Evolutionary conservation across 2,888 invertebrate species (phyloP).

Genomic region (Agriopis aurantiaria): DNA sequence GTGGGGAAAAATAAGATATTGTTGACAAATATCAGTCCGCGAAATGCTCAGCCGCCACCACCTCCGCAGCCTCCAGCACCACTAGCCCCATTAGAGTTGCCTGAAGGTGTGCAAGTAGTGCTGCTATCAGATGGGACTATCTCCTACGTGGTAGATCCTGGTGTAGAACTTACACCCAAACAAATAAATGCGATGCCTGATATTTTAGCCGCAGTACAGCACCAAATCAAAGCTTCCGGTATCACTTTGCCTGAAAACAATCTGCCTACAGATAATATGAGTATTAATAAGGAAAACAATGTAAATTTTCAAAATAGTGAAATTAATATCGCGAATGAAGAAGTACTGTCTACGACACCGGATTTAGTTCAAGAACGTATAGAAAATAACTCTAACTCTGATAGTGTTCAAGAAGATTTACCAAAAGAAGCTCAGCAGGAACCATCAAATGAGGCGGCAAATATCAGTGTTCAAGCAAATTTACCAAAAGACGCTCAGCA

Average conservation of each 20-base stretch:
- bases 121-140: constrained; percentile 52
- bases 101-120: constrained; percentile 55
- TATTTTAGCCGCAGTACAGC: constrained; percentile 31
- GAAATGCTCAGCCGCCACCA: constrained; percentile 11
- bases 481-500: too few relatives aligned
- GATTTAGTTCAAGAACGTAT: not conserved
- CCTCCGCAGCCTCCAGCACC: constrained; percentile 9
- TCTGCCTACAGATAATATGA: not conserved
- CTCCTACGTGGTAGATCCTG: constrained; percentile 37
- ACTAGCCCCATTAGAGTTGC: constrained; percentile 35
- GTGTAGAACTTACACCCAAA: constrained; percentile 35
- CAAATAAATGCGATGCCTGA: constrained; percentile 29
- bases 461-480: too few relatives aligned
- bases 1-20: constrained; percentile 74
- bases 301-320: not conserved
- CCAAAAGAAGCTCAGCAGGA: not conserved
- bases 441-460: too few relatives aligned
- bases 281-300: too few relatives aligned
- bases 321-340: not conserved
- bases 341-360: not conserved
- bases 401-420: not conserved
- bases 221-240: constrained; percentile 35
- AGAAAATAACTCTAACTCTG: not conserved
- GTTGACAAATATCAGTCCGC: constrained; percentile 61
- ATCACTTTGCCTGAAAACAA: constrained; percentile 18